Percentiles rank a stretch among this genome's conserved stretches.
Conservation (phyloP, 2,888 invertebrate species). For the Rotaria magnacalcarata region DNA sequence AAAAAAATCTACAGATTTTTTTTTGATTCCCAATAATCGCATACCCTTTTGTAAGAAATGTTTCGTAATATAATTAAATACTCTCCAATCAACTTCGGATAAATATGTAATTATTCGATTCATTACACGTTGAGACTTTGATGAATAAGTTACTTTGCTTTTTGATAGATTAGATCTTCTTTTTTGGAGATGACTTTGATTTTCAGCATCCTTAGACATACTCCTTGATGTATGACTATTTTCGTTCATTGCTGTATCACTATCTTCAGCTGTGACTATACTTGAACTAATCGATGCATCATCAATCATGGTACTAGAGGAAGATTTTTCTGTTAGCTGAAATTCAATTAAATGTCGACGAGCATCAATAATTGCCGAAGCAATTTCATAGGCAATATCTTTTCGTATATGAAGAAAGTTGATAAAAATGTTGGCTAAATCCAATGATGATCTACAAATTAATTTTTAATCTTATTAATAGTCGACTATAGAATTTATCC, state of each 20-base stretch:
- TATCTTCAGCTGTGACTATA: background rate
- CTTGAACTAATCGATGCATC: background rate
- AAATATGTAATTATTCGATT: background rate
- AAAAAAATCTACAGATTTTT: background rate
- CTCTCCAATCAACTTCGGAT: constrained; percentile 20
- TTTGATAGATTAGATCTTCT: background rate
- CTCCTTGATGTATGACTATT: background rate
- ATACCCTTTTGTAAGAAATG: background rate
- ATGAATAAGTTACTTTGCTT: background rate
- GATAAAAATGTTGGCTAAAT: background rate
- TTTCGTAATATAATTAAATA: background rate
- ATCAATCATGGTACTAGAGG: background rate
- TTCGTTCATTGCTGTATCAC: background rate
- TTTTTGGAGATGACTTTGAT: background rate
- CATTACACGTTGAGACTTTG: background rate
- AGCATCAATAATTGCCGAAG: background rate
- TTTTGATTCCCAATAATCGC: background rate
- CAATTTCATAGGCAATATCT: constrained; percentile 9
- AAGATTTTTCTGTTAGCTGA: too few relatives aligned
- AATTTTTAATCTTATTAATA: background rate
- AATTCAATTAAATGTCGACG: background rate
- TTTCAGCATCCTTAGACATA: background rate
- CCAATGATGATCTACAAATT: background rate
- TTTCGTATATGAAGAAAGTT: constrained; percentile 1
- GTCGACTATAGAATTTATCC: background rate